phyloP scores from a whole-genome alignment of 2,888 invertebrate species.

The Xestobium rufovillosum region DNA sequence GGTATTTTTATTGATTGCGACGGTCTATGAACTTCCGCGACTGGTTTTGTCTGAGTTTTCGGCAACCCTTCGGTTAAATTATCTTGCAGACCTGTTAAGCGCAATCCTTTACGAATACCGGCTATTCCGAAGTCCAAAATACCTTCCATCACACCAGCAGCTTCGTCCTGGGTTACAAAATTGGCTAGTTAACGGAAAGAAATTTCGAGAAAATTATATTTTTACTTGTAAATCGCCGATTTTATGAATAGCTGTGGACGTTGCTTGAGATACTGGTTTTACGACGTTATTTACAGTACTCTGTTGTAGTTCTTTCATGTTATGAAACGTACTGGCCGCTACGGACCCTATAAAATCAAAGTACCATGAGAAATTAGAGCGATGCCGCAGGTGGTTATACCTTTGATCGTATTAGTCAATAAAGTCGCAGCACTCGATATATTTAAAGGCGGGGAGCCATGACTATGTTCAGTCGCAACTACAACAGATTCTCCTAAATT shows the following conservation, averaged over 20 bases:
- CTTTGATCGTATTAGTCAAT: not conserved
- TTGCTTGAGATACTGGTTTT: constrained; percentile 35
- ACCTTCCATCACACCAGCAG: constrained; percentile 57
- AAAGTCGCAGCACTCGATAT: no score
- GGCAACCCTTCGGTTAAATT: constrained; percentile 29
- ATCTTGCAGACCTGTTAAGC: constrained; percentile 54
- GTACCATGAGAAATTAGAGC: constrained; percentile 5
- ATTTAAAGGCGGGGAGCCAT: no score
- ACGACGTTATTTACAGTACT: constrained; percentile 45
- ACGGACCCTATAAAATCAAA: constrained; percentile 35
- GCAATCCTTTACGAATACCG: constrained; percentile 50
- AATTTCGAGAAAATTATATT: no score
- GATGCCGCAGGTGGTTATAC: not conserved
- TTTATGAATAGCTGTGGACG: constrained; percentile 53
- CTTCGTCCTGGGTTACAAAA: constrained; percentile 47
- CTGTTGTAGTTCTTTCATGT: constrained; percentile 50
- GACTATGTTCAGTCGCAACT: no score
- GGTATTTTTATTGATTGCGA: constrained; percentile 19
- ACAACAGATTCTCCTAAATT: no score
- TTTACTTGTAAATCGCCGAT: constrained; percentile 59
- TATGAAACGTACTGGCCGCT: constrained; percentile 39
- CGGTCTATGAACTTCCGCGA: constrained; percentile 15
- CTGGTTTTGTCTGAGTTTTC: constrained; percentile 15
- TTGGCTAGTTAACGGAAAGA: no score
- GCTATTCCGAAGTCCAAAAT: constrained; percentile 56